Evolutionary conservation across 1,140 invertebrate genomes (phyloP), one percentile per base, ranked within the genome.

Genomic region (Phortica variegata): DNA sequence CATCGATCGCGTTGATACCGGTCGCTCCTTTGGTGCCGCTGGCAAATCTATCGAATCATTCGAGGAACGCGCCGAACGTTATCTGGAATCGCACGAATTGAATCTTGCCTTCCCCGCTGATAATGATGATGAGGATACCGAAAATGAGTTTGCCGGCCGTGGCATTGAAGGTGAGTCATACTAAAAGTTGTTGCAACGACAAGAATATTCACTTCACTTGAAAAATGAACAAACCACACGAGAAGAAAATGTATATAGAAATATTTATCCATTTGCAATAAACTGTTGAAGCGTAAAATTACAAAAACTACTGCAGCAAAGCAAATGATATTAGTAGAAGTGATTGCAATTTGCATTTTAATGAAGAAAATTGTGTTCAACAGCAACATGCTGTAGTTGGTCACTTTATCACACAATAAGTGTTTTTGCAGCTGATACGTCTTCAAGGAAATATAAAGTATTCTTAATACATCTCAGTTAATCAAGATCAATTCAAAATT

Each of bases 61-160:
- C 37, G 71, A 69, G 42, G 78, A 79, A 49, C 77, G 77, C 56
- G 71, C 73, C 53, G 65, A 70, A 41, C 65, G 73, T 44, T 80
- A 76, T 60, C 57, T 79, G 43, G 54, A 66, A 43, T 74, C 65
- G 18, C 77, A 78, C 42, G 73, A 79, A 51, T 50, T 80, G 47
- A 75, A 72, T 49, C 65, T 78, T 13, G 57, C 65, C 45, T 61
- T 77, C 56, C 65, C 74, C 8, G 56, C 60, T 16, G 71, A 73
- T 42, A 58, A 66, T 40, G 60, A 68, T 38, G 65, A 65, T 46
- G 69, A 72, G 36, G 65, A 69, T 33, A 42, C 61, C 37, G 71
- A 73, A 51, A 68, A 68, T 52, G 65, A 42, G 9, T 74, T 59
- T 41, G 53, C 52, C 29, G 71, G 66, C 47, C 71, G 71, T 47